Evolutionary conservation across 2,888 invertebrate species (phyloP).

Genomic region (Polietes domitor): DNA sequence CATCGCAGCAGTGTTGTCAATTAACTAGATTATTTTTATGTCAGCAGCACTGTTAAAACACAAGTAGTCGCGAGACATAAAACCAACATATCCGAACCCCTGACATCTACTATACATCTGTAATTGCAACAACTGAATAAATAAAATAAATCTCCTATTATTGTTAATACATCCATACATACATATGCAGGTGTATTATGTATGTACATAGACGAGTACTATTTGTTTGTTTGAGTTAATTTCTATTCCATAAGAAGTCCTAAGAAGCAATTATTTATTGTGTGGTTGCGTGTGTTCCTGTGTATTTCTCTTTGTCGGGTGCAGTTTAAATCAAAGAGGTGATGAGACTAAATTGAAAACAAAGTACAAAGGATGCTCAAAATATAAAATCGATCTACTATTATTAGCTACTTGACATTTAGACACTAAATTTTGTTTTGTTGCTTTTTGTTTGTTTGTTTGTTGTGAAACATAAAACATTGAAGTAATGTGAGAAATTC

Average conservation of each 20-base stretch:
- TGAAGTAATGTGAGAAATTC: slow-evolving; percentile 44
- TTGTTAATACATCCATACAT: neutral
- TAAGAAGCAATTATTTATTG: slow-evolving; percentile 9
- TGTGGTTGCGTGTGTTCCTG: neutral
- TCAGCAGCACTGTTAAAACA: too few species aligned
- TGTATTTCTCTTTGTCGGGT: slow-evolving; percentile 23
- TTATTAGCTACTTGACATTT: slow-evolving; percentile 54
- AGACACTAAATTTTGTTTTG: slow-evolving; percentile 53
- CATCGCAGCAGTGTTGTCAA: too few species aligned
- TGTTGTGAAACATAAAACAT: slow-evolving; percentile 54
- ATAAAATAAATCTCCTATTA: neutral
- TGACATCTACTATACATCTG: too few species aligned
- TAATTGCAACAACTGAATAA: slow-evolving; percentile 46
- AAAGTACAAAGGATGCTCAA: neutral
- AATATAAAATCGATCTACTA: slow-evolving; percentile 31
- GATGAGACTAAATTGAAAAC: slow-evolving; percentile 1
- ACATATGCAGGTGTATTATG: too few species aligned
- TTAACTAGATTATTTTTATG: too few species aligned
- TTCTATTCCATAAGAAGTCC: neutral
- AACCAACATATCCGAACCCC: slow-evolving; percentile 5
- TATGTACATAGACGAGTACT: neutral
- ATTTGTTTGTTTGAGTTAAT: neutral
- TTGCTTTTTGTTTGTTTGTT: neutral
- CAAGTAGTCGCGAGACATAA: too few species aligned
- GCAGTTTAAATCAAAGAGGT: slow-evolving; percentile 37